Evolutionary conservation across 2,888 invertebrate genomes (phyloP), one percentile per base, ranked within the genome.

Genomic region (Entomobrya proxima): DNA sequence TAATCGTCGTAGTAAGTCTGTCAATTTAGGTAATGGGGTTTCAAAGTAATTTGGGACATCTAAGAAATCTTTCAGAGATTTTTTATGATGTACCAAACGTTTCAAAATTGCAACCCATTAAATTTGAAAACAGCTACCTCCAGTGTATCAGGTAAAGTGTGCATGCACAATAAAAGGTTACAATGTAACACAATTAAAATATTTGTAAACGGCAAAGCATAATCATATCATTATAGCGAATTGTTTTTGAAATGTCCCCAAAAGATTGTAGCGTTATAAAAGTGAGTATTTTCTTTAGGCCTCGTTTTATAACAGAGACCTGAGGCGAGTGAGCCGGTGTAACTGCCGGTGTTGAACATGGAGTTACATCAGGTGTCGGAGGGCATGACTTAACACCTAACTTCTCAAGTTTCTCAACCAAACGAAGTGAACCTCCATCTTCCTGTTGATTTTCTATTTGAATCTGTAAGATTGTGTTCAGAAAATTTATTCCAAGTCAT

Each of bases 301-400:
- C 74, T 74, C 74, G 30, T 30, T 47, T 69, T 18, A n/a, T 1
- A 35, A 67, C 15, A 35, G 52, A 85, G 83, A 90, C 90, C 89
- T 90, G 89, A 55, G 90, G 90, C 67, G 90, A 90, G 72, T 80
- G 84, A 44, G 84, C 40, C 64, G 89, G 89, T 52, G 88, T 89
- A 64, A 87, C 85, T 58, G 83, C 85, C 61, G 90, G 90, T 58
- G 90, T 89, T 44, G 89, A 64, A 74, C 72, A 76, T 37, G 90
- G 90, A 69, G 90, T 89, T 55, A 86, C 84, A 78, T 89, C 89
- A 2, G 88, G 89, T 47, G 88, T 86, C 44, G 74, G 78, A 81
- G 89, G 83, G 79, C 76, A 74, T 52, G 86, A 86, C 40, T 44
- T 67, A 77, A 84, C 61, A 50, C 86, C 85, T 74, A 86, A 83